Conservation (phyloP, 1,140 invertebrate genomes). For the Fopius arisanus region DNA sequence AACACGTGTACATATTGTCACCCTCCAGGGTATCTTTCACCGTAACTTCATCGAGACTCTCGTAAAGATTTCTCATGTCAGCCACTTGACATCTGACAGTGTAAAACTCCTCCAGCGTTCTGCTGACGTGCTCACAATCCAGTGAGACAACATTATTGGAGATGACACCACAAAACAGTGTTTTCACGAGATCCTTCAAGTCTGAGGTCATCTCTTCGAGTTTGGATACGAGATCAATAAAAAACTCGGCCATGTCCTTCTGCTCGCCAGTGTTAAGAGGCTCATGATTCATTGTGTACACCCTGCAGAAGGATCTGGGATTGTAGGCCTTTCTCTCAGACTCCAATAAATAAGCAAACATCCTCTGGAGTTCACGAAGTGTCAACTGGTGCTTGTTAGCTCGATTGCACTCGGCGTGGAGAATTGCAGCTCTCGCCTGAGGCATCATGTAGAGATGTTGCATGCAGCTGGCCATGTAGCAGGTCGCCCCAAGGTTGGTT, state of each 20-base stretch:
- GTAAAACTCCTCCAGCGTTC: slow-evolving; percentile 95
- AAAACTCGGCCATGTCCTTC: slow-evolving; percentile 98
- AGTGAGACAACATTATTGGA: slow-evolving; percentile 95
- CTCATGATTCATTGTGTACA: slow-evolving; percentile 96
- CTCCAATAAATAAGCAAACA: slow-evolving; percentile 95
- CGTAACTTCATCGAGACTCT: slow-evolving; percentile 93
- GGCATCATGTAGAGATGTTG: slow-evolving; percentile 98
- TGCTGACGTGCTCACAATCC: slow-evolving; percentile 93
- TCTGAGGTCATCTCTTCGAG: slow-evolving; percentile 95
- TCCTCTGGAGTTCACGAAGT: slow-evolving; percentile 86
- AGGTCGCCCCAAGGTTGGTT: slow-evolving; percentile 94
- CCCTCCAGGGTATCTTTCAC: slow-evolving; percentile 96
- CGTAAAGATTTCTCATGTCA: slow-evolving; percentile 94
- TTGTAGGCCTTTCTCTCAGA: slow-evolving; percentile 95
- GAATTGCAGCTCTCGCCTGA: slow-evolving; percentile 82
- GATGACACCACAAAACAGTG: slow-evolving; percentile 89
- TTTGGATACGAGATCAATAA: slow-evolving; percentile 95
- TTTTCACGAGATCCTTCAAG: slow-evolving; percentile 89
- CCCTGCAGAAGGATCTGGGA: slow-evolving; percentile 93
- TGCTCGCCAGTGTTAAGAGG: slow-evolving; percentile 95
- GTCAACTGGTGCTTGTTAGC: slow-evolving; percentile 83
- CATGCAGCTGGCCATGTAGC: slow-evolving; percentile 97
- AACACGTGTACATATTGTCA: slow-evolving; percentile 98
- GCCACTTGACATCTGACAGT: slow-evolving; percentile 95
- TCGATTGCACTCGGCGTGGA: slow-evolving; percentile 72